Base-by-base conservation (phyloP, 2,888 invertebrate genomes). In the Hypsopygia costalis region DNA sequence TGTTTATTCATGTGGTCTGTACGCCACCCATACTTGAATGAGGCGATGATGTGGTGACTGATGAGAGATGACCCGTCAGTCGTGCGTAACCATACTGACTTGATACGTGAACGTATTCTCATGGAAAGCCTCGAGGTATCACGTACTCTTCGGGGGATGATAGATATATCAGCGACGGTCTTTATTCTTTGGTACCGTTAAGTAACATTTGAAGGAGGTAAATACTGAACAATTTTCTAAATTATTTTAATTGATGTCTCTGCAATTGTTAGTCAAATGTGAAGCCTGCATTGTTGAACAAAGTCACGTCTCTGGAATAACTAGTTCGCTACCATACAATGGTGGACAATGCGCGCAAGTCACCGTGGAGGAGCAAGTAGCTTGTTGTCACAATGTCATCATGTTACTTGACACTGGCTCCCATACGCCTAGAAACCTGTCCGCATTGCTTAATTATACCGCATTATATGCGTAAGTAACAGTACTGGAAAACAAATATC, bases 341-440 rank as follows among this genome's bases (percentile, higher is more conserved):
- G 47, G 61, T 52, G 46, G 41, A 59, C 62, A 58, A 58, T 55
- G 51, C 51, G 41, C 51, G 46, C 61, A 52, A 68, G 64, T 56
- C 52, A 58, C 57, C 51, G 55, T 55, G 55, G 58, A 56, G 52
- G 52, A 44, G 47, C 62, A 58, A 63, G 69, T 64, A 70, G 71
- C 70, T 51, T 61, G 69, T 72, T 69, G 69, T 61, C 72, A 76
- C 73, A 64, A 63, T 75, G 71, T 74, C 67, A 58, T 56, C 37
- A 16, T 32, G 39, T 33, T 27, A 39, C 28, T 45, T 47, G 52
- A 53, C 54, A 56, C 56, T 42, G 41, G 44, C 44, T 46, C 42
- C 44, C 45, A 49, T 53, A 40, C 47, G 36, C 45, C 47, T 37
- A 43, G 46, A 16, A 47, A 51, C 51, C 44, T 39, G 51, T 41